phyloP scores from a whole-genome alignment of 1,140 invertebrate species.

The Ectropis grisescens region DNA sequence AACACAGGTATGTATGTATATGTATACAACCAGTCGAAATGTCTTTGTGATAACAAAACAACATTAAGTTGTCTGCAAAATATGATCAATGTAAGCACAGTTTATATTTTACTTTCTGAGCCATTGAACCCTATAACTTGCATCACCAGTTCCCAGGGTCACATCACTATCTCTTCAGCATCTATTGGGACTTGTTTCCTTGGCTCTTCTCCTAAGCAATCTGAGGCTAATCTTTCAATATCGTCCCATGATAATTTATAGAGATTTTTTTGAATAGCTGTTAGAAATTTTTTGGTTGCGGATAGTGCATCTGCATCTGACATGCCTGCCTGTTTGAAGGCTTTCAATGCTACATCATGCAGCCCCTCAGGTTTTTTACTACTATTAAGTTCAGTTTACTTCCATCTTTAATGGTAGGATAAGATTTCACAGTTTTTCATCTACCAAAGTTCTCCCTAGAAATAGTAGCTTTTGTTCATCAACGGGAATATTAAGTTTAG shows the following conservation, averaged over 20 bases:
- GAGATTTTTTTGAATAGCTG: constrained; percentile 43
- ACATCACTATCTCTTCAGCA: too few relatives aligned
- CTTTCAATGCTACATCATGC: constrained; percentile 33
- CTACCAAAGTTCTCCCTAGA: constrained; percentile 41
- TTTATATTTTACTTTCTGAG: too few relatives aligned
- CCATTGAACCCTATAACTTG: too few relatives aligned
- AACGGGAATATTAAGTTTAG: constrained; percentile 35
- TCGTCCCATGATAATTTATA: constrained; percentile 57
- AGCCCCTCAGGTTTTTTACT: constrained; percentile 45
- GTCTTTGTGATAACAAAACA: too few relatives aligned
- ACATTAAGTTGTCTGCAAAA: too few relatives aligned
- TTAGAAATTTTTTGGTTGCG: constrained; percentile 27
- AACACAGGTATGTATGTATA: too few relatives aligned
- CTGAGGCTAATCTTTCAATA: constrained; percentile 34
- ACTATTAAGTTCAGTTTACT: constrained; percentile 52
- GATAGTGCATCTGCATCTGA: constrained; percentile 33
- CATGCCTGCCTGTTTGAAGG: constrained; percentile 48
- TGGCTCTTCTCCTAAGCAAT: constrained; percentile 31
- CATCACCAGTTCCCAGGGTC: too few relatives aligned
- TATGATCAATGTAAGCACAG: too few relatives aligned
- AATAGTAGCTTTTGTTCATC: constrained; percentile 45
- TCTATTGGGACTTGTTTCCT: too few relatives aligned
- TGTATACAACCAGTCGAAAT: too few relatives aligned
- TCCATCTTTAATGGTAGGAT: constrained; percentile 52
- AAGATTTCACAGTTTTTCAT: constrained; percentile 40